Conservation (phyloP, 1,140 invertebrate genomes). For the Caenorhabditis brenneri region DNA sequence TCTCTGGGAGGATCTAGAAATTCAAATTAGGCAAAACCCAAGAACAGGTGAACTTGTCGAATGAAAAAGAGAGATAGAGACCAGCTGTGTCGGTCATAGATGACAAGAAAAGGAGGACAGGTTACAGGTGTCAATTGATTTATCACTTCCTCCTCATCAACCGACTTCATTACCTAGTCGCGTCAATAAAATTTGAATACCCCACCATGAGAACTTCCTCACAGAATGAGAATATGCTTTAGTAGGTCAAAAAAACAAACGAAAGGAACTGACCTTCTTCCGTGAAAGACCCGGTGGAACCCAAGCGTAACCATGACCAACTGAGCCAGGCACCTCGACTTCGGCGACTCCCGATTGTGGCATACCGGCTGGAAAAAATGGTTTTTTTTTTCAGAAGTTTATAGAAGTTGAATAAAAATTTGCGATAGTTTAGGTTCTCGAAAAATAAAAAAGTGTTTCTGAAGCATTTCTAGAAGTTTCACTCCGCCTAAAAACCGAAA, state of each 20-base stretch:
- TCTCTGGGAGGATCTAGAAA: no score
- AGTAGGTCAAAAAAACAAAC: neutral
- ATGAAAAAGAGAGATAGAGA: neutral
- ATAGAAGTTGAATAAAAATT: no score
- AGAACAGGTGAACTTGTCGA: neutral
- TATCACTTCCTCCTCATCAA: no score
- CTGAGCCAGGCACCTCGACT: constrained; percentile 59
- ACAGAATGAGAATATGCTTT: neutral
- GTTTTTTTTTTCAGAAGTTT: no score
- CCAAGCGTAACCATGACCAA: constrained; percentile 69
- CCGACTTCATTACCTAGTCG: no score
- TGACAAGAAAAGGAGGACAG: neutral
- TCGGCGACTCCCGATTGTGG: constrained; percentile 35
- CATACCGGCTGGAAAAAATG: constrained; percentile 53
- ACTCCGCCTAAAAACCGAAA: no score
- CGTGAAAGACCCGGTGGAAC: constrained; percentile 68
- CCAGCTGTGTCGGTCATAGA: neutral
- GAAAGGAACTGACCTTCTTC: constrained; percentile 60
- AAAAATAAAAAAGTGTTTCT: no score
- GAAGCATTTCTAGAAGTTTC: no score
- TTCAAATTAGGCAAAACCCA: no score
- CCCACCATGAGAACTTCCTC: neutral
- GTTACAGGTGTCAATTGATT: constrained; percentile 6
- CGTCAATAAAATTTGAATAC: no score
- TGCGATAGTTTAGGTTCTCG: no score